Base-by-base conservation (phyloP, 2,113 vertebrate species). In the Chunga burmeisteri region DNA sequence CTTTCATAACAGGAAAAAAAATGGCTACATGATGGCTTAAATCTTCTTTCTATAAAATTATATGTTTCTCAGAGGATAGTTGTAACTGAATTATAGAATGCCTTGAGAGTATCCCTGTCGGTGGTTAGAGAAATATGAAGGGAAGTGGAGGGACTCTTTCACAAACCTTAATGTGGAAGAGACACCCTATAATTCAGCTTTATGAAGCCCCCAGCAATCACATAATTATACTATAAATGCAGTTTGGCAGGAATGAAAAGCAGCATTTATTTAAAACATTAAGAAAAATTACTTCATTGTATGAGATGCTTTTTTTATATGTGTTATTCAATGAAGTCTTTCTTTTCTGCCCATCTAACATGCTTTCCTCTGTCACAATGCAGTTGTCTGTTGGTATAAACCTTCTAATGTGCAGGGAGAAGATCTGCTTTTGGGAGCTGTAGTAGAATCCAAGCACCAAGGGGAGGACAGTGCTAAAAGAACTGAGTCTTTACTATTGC, bases 31-130 rank as follows among this genome's bases (percentile, higher is more conserved):
- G 96, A 97, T 97, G 94, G 91, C 85, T 98, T 97, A 97, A 97
- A 96, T 97, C 97, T 97, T 97, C 73, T 96, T 97, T 96, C 95
- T 97, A 93, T 98, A 94, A 98, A 98, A 98, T 98, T 96, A 97
- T 97, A 97, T 97, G 94, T 97, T 98, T 98, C 98, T 98, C 98
- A 95, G 94, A 97, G 97, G 97, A 94, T 78, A 97, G 86, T 96
- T 97, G 95, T 98, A 98, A 98, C 98, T 98, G 97, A 98, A 97
- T 98, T 98, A 98, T 90, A 95, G 97, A 97, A 95, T 97, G 93
- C 97, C 97, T 98, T 97, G 94, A 97, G 97, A 98, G 93, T 98
- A 97, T 98, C 97, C 97, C 86, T 96, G 97, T 86, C 20, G 1
- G 96, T 96, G 96, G 96, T 98, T 98, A 97, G 97, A 98, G 97